Percentiles rank a stretch among this genome's conserved stretches.
phyloP scores from a whole-genome alignment of 1,140 invertebrate species.

The Leptinotarsa texana region DNA sequence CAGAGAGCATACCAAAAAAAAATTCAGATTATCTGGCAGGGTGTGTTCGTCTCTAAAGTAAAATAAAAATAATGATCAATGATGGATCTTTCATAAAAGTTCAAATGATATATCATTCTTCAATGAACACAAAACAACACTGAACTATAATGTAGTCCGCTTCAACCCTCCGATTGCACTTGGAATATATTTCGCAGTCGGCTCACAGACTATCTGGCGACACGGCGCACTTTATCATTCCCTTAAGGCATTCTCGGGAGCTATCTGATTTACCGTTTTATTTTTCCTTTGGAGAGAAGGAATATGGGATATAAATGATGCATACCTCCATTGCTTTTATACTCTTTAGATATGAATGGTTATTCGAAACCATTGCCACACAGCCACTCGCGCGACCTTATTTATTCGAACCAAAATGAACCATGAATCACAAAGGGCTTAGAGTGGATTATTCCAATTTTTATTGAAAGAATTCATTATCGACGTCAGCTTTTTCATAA shows the following conservation, averaged over 20 bases:
- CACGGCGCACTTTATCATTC: neutral
- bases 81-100: too few relatives aligned
- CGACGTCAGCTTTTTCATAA: too few relatives aligned
- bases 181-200: neutral
- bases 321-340: neutral
- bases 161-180: too few relatives aligned
- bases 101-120: too few relatives aligned
- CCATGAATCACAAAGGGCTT: neutral
- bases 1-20: too few relatives aligned
- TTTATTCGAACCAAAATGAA: neutral
- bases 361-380: constrained; percentile 1
- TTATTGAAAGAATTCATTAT: too few relatives aligned
- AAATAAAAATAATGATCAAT: too few relatives aligned
- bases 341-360: neutral
- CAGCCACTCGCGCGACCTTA: neutral
- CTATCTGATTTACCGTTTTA: neutral
- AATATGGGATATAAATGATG: constrained; percentile 8
- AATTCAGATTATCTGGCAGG: too few relatives aligned
- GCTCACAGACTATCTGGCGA: neutral
- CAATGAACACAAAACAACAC: too few relatives aligned
- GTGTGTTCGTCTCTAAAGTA: too few relatives aligned
- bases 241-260: neutral
- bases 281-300: neutral
- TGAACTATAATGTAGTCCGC: too few relatives aligned
- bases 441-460: neutral